Conservation (phyloP, 2,888 invertebrate genomes). For the Portevinia maculata region DNA sequence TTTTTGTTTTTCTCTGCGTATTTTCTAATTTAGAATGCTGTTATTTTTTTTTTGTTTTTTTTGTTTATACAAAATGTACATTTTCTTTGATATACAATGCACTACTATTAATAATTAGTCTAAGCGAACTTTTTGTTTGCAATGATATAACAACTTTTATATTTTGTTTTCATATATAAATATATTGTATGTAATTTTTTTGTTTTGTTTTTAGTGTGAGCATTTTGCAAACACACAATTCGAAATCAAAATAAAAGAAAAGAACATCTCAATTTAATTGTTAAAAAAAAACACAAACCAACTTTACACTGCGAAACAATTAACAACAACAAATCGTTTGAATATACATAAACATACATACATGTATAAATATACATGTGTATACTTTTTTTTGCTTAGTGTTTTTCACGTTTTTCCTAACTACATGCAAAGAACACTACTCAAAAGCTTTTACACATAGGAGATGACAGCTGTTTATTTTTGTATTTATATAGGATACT, state of each 20-base stretch:
- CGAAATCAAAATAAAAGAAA: constrained; percentile 10
- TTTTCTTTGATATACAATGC: constrained; percentile 69
- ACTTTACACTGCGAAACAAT: constrained; percentile 59
- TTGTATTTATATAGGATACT: constrained; percentile 38
- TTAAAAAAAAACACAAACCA: constrained; percentile 25
- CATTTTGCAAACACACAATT: constrained; percentile 45
- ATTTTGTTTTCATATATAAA: constrained; percentile 20
- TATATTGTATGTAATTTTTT: neutral
- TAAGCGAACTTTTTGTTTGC: constrained; percentile 70
- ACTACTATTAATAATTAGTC: constrained; percentile 62
- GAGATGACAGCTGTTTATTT: constrained; percentile 44
- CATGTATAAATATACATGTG: neutral
- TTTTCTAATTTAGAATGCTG: constrained; percentile 71
- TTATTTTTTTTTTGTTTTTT: constrained; percentile 36
- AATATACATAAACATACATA: constrained; percentile 26
- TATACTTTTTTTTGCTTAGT: too few species aligned
- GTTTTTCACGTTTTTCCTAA: constrained; percentile 38
- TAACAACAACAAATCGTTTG: constrained; percentile 69
- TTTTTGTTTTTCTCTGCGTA: constrained; percentile 43
- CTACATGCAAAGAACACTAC: constrained; percentile 63
- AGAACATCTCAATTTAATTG: constrained; percentile 14
- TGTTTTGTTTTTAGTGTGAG: constrained; percentile 24
- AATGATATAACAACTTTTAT: constrained; percentile 67
- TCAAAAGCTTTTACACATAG: constrained; percentile 62
- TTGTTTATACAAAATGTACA: constrained; percentile 72